Base-by-base conservation (phyloP, 2,113 vertebrate genomes). In the Corythoichthys intestinalis region DNA sequence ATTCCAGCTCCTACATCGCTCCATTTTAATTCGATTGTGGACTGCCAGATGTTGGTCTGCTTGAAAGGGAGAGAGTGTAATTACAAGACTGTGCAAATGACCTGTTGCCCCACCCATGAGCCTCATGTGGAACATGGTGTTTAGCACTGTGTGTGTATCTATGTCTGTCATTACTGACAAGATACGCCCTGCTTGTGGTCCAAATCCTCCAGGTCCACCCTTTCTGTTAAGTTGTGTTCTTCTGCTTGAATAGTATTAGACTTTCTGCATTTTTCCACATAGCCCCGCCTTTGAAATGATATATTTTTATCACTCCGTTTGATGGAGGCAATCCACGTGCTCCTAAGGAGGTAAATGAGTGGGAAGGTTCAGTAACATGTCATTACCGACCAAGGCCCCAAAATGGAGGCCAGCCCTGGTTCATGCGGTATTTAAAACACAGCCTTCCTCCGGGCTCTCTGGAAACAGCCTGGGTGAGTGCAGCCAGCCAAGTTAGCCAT, bases 401-500 rank as follows among this genome's bases (percentile, higher is more conserved):
- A 79, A 85, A 82, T 73, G 79, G 81, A 80, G 73, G 80, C 72
- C 67, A 71, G 68, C 74, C 37, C 28, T 75, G 70, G 47, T 74
- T 74, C 72, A 76, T 65, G 72, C 61, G 65, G 78, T 83, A 87
- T 76, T 12, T 63, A 89, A 92, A 91, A 74, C 79, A 87, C 84
- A 90, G 83, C 74, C 86, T 86, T 91, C 77, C 62, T 71, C 75
- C 62, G 79, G 78, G 85, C 82, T 74, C 71, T 85, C 87, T 84
- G 67, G 76, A 92, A 93, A 93, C 91, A 92, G 88, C 87, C 77
- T 66, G 67, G 63, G 62, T 17, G 56, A 85, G 79, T 52, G 41
- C 67, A 86, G 76, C 77, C 75, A 58, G 89, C 87, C 86, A 85
- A 88, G 76, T 87, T 89, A 86, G 90, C 82, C 89, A 91, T 90